A percentile compares a stretch with the other conserved stretches of the same genome.
phyloP scores from a whole-genome alignment of 2,113 vertebrate species.

The Columbina picui region DNA sequence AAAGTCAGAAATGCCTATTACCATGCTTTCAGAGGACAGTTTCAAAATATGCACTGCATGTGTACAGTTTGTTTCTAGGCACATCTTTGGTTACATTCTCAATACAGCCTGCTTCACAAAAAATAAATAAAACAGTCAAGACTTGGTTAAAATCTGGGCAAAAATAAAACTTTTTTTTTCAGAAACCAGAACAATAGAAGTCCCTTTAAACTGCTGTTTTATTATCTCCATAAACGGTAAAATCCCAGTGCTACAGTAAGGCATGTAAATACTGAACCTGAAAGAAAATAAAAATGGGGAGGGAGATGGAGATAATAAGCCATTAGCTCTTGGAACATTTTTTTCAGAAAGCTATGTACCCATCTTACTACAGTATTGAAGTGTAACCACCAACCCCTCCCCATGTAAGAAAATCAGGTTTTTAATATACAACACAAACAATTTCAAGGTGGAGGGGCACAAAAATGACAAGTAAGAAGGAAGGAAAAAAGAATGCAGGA shows the following conservation, averaged over 20 bases:
- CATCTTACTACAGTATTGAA: not conserved
- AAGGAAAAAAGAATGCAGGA: not conserved
- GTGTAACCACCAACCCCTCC: not conserved
- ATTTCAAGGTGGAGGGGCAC: not conserved
- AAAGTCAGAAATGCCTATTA: not conserved
- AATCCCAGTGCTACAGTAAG: constrained; percentile 85
- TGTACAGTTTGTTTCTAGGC: not conserved
- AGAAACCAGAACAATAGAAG: constrained; percentile 23
- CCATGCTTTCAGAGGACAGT: not conserved
- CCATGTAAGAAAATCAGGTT: not conserved
- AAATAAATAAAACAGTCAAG: constrained; percentile 33
- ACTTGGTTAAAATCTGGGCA: not conserved
- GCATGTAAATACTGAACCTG: constrained; percentile 85
- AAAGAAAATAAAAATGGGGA: constrained; percentile 13
- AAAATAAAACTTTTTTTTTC: not conserved
- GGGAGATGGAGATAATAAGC: not conserved
- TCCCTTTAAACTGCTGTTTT: constrained; percentile 43
- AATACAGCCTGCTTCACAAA: constrained; percentile 40
- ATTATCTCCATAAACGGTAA: constrained; percentile 83
- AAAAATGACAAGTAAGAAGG: not conserved
- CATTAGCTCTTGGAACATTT: not conserved
- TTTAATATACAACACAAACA: not conserved
- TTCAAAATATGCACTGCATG: not conserved
- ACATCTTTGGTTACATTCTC: constrained; percentile 43
- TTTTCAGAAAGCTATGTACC: not conserved